Percentiles rank a stretch among this genome's conserved stretches.
Evolutionary conservation across 2,113 vertebrate genomes (phyloP).

Genomic region (Heterochromis multidens): DNA sequence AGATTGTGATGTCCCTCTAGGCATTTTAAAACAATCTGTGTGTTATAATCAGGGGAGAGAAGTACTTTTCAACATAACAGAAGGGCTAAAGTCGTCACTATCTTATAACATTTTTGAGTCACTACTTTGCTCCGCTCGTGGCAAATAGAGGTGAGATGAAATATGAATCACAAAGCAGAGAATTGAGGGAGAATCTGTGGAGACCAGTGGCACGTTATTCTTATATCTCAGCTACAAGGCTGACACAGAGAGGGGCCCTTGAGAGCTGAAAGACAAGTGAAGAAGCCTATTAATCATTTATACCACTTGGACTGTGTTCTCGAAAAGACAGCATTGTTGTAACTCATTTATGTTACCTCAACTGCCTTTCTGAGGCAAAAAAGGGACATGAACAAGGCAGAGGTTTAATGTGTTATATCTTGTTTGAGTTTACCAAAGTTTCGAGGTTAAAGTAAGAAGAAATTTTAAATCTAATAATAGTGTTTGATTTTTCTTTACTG

Average conservation of each 20-base stretch:
- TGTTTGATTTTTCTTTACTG: background rate
- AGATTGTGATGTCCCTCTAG: background rate
- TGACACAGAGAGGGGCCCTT: conserved; percentile 44
- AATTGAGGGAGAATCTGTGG: conserved; percentile 18
- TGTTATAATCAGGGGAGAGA: background rate
- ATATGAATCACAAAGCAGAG: conserved; percentile 18
- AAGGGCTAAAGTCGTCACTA: background rate
- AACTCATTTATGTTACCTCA: conserved; percentile 61
- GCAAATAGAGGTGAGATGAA: conserved; percentile 23
- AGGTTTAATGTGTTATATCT: background rate
- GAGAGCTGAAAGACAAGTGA: conserved; percentile 61
- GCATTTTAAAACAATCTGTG: background rate
- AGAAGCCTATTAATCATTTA: conserved; percentile 68
- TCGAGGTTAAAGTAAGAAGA: background rate
- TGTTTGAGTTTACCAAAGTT: background rate
- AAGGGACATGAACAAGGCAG: background rate
- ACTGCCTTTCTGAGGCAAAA: conserved; percentile 30
- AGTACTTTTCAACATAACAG: background rate
- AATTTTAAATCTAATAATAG: background rate
- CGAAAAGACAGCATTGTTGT: conserved; percentile 54
- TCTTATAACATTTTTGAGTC: background rate
- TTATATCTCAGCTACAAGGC: conserved; percentile 46
- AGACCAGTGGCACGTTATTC: conserved; percentile 23
- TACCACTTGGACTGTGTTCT: conserved; percentile 46
- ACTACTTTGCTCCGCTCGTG: conserved; percentile 7